Evolutionary conservation across 2,888 invertebrate species (phyloP), one percentile per base, ranked within the genome.

Genomic region (Tipula confusa): DNA sequence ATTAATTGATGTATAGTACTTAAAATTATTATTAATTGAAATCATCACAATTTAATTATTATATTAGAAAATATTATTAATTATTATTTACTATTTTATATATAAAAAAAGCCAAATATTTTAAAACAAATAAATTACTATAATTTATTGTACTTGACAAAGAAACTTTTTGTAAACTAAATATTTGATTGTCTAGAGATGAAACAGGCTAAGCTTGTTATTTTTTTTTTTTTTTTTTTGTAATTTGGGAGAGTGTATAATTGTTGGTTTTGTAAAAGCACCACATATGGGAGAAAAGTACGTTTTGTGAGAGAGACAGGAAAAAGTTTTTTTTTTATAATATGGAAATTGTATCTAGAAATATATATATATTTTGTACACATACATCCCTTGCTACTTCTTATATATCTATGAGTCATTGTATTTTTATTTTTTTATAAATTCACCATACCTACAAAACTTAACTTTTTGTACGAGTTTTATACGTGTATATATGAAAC

Each of bases 371-470:
- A n/a, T 43, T 43, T n/a, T 43, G 11, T 36, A 15, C 15, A 64
- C 64, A 64, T 24, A 64, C 64, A 64, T 64, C 64, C 64, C 24
- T 64, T 64, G 64, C 64, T 64, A 64, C 64, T 64, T 64, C 64
- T 64, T 64, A 48, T 24, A 64, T 64, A 64, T 64, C 64, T 64
- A 64, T 64, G 64, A 64, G 7, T 64, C 64, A 64, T 64, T 64
- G 64, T 64, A 64, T 7, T 9, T 7, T n/a, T n/a, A n/a, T n/a
- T 64, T 64, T 64, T 43, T 24, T 24, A 64, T 24, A 64, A 64
- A 64, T 64, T 64, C 24, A 64, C 64, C 64, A 64, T 64, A 64
- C 64, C 64, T 64, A 64, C 64, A 64, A 64, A 64, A 64, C 64
- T 64, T 64, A 64, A 64, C 64, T 64, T 9, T 64, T 43, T 43